Conservation (phyloP, 2,888 invertebrate species). For the Palloptera scutellata region DNA sequence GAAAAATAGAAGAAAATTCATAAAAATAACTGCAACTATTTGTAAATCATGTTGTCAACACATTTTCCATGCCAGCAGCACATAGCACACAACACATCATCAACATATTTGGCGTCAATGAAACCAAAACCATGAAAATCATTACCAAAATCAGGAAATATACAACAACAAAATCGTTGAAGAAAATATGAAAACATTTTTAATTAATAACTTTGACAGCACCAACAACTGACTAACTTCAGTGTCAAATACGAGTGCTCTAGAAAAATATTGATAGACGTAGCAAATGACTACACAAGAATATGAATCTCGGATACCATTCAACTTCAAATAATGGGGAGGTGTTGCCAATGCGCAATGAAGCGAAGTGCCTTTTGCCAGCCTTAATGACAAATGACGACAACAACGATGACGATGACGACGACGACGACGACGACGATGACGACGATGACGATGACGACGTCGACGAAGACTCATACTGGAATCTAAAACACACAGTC, state of each 20-base stretch:
- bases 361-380: conserved; percentile 38
- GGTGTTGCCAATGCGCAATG: conserved; percentile 37
- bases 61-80: conserved; percentile 38
- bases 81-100: no score
- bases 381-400: background rate
- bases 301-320: background rate
- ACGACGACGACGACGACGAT: background rate
- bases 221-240: background rate
- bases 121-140: background rate
- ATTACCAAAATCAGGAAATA: background rate
- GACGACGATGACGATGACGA: background rate
- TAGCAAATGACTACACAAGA: background rate
- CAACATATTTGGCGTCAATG: no score
- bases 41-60: conserved; percentile 44
- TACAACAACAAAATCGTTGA: no score
- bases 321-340: no score
- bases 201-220: conserved; percentile 7
- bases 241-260: background rate
- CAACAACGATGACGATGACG: background rate
- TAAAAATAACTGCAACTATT: conserved; percentile 5
- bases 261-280: background rate
- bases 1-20: background rate
- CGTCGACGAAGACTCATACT: background rate
- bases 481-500: background rate
- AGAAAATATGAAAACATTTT: background rate